Evolutionary conservation across 2,888 invertebrate species (phyloP).

Genomic region (Dysmachus trigonus): DNA sequence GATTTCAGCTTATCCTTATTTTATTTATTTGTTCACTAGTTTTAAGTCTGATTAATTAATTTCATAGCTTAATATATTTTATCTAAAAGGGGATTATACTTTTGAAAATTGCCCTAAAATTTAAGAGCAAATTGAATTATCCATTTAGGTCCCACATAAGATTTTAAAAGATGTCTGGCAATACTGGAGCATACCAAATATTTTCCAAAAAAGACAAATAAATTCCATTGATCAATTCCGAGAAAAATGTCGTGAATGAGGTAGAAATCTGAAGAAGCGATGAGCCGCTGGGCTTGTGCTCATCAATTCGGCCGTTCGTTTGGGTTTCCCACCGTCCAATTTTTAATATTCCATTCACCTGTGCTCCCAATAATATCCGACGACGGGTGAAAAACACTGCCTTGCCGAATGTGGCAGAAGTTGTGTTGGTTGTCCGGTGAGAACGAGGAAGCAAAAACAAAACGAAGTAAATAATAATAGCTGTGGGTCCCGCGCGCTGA

Average conservation of each 20-base stretch:
- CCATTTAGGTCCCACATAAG: not conserved
- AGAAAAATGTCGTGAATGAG: constrained; percentile 17
- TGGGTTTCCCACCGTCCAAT: not conserved
- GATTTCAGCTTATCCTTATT: too few species aligned
- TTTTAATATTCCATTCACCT: constrained; percentile 34
- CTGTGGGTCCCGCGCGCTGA: not conserved
- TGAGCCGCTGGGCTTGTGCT: not conserved
- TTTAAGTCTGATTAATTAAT: too few species aligned
- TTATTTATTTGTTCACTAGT: too few species aligned
- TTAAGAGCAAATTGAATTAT: not conserved
- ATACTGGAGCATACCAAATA: not conserved
- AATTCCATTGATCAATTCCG: not conserved
- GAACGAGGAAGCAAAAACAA: not conserved
- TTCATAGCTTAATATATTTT: too few species aligned
- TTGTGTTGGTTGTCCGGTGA: not conserved
- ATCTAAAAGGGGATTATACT: too few species aligned
- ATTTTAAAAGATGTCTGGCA: not conserved
- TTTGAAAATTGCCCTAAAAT: too few species aligned
- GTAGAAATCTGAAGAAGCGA: not conserved
- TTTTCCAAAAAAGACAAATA: not conserved
- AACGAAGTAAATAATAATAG: not conserved
- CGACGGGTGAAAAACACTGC: not conserved
- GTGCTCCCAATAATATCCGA: constrained; percentile 5
- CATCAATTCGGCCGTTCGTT: not conserved
- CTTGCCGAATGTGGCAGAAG: not conserved